Evolutionary conservation across 2,797 vertebrate species (phyloP).

Genomic region (Phrynocephalus forsythii): DNA sequence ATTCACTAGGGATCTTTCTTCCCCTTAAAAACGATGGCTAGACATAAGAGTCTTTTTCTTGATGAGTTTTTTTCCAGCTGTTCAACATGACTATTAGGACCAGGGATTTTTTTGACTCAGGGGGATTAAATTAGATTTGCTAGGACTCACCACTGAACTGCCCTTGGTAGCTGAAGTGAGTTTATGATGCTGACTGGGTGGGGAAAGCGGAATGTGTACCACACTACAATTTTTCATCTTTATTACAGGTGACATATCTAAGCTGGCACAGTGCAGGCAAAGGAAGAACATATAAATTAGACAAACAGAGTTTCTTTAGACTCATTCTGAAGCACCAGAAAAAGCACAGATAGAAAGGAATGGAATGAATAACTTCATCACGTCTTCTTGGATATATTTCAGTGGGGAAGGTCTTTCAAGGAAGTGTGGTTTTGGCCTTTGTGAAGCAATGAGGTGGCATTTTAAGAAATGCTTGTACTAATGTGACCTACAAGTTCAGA

Average conservation of each 20-base stretch:
- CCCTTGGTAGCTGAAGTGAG: constrained; percentile 76
- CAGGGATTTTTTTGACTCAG: constrained; percentile 69
- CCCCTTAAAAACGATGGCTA: constrained; percentile 59
- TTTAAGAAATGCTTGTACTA: constrained; percentile 47
- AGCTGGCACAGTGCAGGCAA: constrained; percentile 82
- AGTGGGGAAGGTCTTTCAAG: constrained; percentile 7
- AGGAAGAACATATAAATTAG: constrained; percentile 75
- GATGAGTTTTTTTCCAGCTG: constrained; percentile 69
- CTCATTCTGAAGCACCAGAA: constrained; percentile 62
- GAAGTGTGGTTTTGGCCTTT: constrained; percentile 47
- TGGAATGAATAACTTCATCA: constrained; percentile 60
- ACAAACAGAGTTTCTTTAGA: constrained; percentile 71
- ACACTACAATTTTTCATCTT: constrained; percentile 91
- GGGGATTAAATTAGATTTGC: constrained; percentile 78
- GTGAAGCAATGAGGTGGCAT: background rate
- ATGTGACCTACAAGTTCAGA: constrained; percentile 34
- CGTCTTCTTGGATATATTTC: constrained; percentile 51
- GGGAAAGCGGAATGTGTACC: constrained; percentile 73
- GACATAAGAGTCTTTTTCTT: constrained; percentile 63
- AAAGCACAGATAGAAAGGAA: constrained; percentile 60
- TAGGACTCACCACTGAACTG: constrained; percentile 74
- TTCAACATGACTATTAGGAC: constrained; percentile 72
- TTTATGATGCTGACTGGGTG: constrained; percentile 61
- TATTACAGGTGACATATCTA: constrained; percentile 89
- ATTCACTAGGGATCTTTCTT: constrained; percentile 46